Conservation (phyloP, 2,113 vertebrate species). For the Crotalus viridis region DNA sequence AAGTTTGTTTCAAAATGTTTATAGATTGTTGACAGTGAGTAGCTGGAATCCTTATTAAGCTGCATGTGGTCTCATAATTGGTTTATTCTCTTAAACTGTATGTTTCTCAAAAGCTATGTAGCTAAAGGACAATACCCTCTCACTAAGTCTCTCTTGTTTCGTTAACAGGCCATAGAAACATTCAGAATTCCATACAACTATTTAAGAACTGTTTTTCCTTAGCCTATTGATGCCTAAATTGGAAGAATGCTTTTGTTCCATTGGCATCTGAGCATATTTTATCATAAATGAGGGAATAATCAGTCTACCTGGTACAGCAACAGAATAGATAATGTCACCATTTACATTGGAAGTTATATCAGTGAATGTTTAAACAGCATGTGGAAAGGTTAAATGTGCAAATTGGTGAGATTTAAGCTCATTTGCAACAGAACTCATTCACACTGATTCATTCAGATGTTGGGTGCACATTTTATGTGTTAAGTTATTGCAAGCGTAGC, state of each 20-base stretch:
- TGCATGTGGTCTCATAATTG: slow-evolving; percentile 32
- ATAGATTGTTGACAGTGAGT: slow-evolving; percentile 37
- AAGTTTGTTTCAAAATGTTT: slow-evolving; percentile 46
- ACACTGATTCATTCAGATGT: neutral
- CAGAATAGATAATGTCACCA: neutral
- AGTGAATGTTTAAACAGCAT: neutral
- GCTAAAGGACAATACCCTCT: neutral
- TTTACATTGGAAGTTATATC: neutral
- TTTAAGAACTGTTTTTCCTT: slow-evolving; percentile 11
- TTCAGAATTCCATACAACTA: neutral
- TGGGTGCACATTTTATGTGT: neutral
- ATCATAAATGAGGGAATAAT: neutral
- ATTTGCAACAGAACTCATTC: neutral
- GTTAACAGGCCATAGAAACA: slow-evolving; percentile 22
- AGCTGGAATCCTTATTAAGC: slow-evolving; percentile 29
- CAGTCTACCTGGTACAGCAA: slow-evolving; percentile 6
- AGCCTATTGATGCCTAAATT: slow-evolving; percentile 12
- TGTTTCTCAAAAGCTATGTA: neutral
- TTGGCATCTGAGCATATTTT: neutral
- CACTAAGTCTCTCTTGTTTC: slow-evolving; percentile 30
- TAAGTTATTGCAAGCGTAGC: neutral
- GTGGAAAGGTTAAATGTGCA: neutral
- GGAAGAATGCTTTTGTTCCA: neutral
- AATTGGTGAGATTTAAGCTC: neutral
- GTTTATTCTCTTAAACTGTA: slow-evolving; percentile 29